Evolutionary conservation across 2,888 invertebrate species (phyloP), one percentile per base, ranked within the genome.

Genomic region (Andrena bucephala): DNA sequence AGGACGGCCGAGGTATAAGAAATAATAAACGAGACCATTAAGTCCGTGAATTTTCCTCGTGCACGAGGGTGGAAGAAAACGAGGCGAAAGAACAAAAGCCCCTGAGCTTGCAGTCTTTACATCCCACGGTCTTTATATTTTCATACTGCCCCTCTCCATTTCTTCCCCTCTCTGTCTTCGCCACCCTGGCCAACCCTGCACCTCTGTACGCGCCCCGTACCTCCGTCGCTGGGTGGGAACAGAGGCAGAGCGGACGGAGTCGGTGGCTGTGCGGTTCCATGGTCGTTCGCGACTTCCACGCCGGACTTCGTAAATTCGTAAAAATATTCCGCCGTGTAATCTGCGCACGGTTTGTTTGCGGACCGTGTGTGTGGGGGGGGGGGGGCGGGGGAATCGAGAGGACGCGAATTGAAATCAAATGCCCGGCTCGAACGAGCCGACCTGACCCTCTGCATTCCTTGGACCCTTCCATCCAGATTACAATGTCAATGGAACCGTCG

Each of bases 1-100:
- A 89, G 88, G 85, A 89, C 88, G 89, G 86, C 72, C 86, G 82
- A 85, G 90, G 90, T 89, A 90, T 89, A 91, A 91, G 92, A 92
- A 92, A 93, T 93, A 93, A 93, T 93, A 92, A 92, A 93, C 92
- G 93, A 93, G 92, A 91, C 91, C 92, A 93, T 93, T 93, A 92
- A 92, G 92, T 91, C 90, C 80, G 81, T 89, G 89, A 84, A 87
- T 89, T 91, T 89, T 91, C 87, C 87, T 87, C 86, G 89, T 89
- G 85, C 87, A 87, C 89, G 83, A 88, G 85, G 78, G 81, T 84
- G 78, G 84, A 81, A 84, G 86, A 78, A 86, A 90, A 85, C 88
- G 88, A 87, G 81, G 82, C 85, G 79, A 84, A 87, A 86, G 86
- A 87, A 84, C 89, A 89, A 88, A 84, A 87, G 88, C 89, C 81